Evolutionary conservation across 2,797 vertebrate species (phyloP), one percentile per base, ranked within the genome.

Genomic region (Tokudaia tokunoshimensis): DNA sequence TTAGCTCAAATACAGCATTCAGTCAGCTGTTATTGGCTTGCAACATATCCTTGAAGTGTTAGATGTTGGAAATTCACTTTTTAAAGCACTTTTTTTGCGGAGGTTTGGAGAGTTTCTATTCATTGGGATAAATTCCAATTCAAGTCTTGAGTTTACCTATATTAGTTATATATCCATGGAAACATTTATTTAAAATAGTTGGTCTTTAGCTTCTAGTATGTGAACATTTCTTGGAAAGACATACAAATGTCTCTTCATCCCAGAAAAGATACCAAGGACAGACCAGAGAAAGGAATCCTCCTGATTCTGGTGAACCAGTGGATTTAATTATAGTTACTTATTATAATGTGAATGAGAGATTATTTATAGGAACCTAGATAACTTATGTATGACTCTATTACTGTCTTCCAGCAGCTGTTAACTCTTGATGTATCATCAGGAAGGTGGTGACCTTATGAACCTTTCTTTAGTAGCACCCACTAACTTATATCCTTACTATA

Each of bases 141-240:
- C 22, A 11, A 65, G 2, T 31, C 19, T 20, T 74, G 19, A 50
- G 26, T 89, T 80, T 82, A 75, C 20, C 34, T 76, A 4, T 31
- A 52, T 55, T 94, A 70, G 9, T 4, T 47, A 3, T 92, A 52
- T 76, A 59, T 59, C 13, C 6, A 74, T 81, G 55, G 41, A 14
- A 92, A 81, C 44, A 55, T 85, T 89, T 83, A 92, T 65, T 83
- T 90, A 37, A 85, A 75, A 74, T 75, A 82, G 15, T 65, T 59
- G 4, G 76, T 3, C 78, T 8, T 74, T 70, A 52, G 41, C 41
- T 91, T 74, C n/a, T 19, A 24, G 72, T 41, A n/a, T 87, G 67
- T 13, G 67, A 72, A 57, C 85, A 41, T 74, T 74, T 29, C 50
- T 88, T 57, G 9, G 67, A 74, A 24, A 88, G 67, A 74, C 67